Evolutionary conservation across 2,888 invertebrate species (phyloP), one percentile per base, ranked within the genome.

Genomic region (Portevinia maculata): DNA sequence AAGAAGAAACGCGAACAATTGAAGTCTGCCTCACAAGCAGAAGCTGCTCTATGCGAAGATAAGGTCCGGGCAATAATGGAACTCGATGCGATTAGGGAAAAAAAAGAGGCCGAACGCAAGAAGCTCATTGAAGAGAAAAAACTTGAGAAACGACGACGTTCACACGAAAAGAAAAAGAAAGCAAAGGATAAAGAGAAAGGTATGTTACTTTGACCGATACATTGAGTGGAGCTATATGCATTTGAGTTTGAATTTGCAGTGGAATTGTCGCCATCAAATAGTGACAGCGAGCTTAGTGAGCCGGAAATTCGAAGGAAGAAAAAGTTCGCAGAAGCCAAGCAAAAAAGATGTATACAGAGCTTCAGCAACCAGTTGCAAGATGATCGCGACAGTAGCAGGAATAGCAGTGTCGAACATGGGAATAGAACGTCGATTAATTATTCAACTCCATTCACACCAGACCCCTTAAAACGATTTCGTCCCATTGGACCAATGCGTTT

Each of bases 51-150:
- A 5, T 87, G 86, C 41, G 86, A 86, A 46, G 87, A 86, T 62
- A 86, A 87, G 64, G 87, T 86, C 37, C 87, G 86, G 15, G 84
- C 86, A 9, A 86, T 87, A 37, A 57, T 87, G 8, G 89, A 89
- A 74, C 69, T 87, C 39, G 88, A 88, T 70, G 86, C 86, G 8
- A 88, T 86, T 13, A 73, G 85, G 1, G 86, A 86, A 1, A 87
- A 87, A 6, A 88, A 88, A 32, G 87, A 87, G 28, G 67, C 74
- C 0, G 84, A 83, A 39, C 71, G 71, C 3, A 76, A 67, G 0
- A 83, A 83, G 7, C 34, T 60, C 9, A 15, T 65, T 9, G 75
- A 75, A 11, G 65, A 64, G 3, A 57, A 39, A 34, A 65, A 59
- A n/a, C 28, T 50, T 1, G 55, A 86, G 59, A 84, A 84, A 24